Percentiles rank a stretch among this genome's conserved stretches.
Evolutionary conservation across 2,888 invertebrate genomes (phyloP).

Genomic region (Tetragnatha montana): DNA sequence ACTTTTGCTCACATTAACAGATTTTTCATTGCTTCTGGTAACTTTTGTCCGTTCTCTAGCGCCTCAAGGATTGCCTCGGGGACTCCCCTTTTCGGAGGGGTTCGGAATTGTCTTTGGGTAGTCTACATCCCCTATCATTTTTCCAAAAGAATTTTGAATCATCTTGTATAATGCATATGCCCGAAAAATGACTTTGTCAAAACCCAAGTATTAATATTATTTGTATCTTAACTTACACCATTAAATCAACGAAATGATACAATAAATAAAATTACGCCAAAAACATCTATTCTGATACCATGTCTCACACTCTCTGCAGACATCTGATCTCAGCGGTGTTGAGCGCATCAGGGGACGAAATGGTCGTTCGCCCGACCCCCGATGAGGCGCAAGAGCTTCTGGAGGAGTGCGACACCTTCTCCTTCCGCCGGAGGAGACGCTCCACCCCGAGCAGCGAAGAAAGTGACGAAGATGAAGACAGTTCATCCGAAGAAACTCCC

Average conservation of each 20-base stretch:
- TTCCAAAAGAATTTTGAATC: not conserved
- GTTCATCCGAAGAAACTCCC: not conserved
- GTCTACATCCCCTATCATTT: too few relatives aligned
- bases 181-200: too few relatives aligned
- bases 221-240: too few relatives aligned
- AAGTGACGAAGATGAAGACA: not conserved
- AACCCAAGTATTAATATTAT: too few relatives aligned
- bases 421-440: not conserved
- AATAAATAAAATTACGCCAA: not conserved
- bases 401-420: slow-evolving; percentile 39
- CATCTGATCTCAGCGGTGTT: slow-evolving; percentile 28
- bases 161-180: not conserved
- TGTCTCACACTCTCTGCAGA: slow-evolving; percentile 10
- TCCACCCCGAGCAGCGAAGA: not conserved
- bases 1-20: too few relatives aligned
- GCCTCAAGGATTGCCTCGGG: too few relatives aligned
- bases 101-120: too few relatives aligned
- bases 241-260: too few relatives aligned
- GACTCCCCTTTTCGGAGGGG: too few relatives aligned
- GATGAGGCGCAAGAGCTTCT: slow-evolving; percentile 23
- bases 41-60: too few relatives aligned
- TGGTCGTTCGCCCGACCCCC: slow-evolving; percentile 10
- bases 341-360: not conserved
- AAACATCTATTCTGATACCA: not conserved
- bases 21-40: too few relatives aligned